These are phyloP conservation scores for Coenonympha arcania DNA, from an alignment of 2,888 invertebrate genomes.

Conservation along the genomic window DNA sequence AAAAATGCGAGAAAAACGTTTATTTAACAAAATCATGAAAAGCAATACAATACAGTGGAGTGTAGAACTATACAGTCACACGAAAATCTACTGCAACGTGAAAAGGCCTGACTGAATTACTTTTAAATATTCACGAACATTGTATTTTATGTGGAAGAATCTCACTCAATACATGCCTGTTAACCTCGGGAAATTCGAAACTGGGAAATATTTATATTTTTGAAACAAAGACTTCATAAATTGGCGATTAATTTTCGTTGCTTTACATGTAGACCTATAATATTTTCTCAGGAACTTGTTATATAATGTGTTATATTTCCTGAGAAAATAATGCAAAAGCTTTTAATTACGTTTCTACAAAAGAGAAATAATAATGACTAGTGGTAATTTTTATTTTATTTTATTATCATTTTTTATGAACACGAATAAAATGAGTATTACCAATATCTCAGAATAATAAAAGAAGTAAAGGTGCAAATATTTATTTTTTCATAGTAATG, in stretches of 20 bases:
- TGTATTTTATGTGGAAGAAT: neutral
- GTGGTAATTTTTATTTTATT: too few species aligned
- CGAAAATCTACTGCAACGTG: neutral
- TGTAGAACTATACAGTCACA: neutral
- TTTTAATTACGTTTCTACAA: too few species aligned
- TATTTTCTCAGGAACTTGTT: too few species aligned
- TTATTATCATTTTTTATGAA: too few species aligned
- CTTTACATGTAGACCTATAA: neutral
- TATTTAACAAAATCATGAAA: neutral
- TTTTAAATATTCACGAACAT: constrained; percentile 7
- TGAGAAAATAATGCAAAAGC: too few species aligned
- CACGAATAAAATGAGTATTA: too few species aligned
- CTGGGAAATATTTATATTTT: neutral
- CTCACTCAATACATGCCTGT: neutral
- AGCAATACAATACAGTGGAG: neutral
- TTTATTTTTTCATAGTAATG: too few species aligned
- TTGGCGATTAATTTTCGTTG: neutral
- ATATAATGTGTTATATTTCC: too few species aligned
- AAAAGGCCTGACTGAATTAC: neutral
- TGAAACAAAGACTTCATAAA: neutral
- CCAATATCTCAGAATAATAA: too few species aligned
- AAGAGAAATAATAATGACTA: too few species aligned
- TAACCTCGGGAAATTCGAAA: constrained; percentile 1
- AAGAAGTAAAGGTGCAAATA: too few species aligned
- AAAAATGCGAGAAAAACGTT: neutral